Evolutionary conservation across 1,140 invertebrate genomes (phyloP), one percentile per base, ranked within the genome.

Genomic region (Cydia amplana): DNA sequence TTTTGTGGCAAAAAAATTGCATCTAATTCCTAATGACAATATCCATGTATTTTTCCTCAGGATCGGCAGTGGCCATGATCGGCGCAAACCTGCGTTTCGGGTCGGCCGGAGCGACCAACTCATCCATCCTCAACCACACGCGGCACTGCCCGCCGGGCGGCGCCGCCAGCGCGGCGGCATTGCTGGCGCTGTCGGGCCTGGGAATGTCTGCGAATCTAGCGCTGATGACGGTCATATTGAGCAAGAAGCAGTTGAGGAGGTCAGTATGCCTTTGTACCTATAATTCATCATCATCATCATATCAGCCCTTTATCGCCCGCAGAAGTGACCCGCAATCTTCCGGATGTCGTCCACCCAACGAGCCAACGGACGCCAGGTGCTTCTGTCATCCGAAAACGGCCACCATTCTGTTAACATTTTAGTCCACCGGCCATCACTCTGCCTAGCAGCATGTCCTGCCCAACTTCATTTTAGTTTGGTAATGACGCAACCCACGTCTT

Each of bases 201-300:
- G 97, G 97, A 70, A 97, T 97, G 94, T 95, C 95, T 0, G 97
- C 97, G 6, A 98, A 98, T 90, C 91, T 97, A 60, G 94, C 95
- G 12, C 94, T 97, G 12, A 97, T 98, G 95, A 94, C 94, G 1
- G 94, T 97, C n/a, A 97, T 97, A 81, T 90, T 96, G 10, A 94
- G 94, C 86, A 96, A 96, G 88, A 95, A 95, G 80, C 96, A 96
- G 85, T 93, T 96, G 6, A 93, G 96, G 86, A 95, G 96, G 96
- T 96, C 93, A 90, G 84, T 86, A 10, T 16, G 23, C 20, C 28
- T n/a, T 72, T 49, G 14, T 46, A 7, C 6, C 43, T 32, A 5
- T 46, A 7, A n/a, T 16, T 51, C n/a, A n/a, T n/a, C n/a, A n/a
- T n/a, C n/a, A n/a, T n/a, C n/a, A n/a, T n/a, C n/a, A n/a, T n/a